phyloP scores from a whole-genome alignment of 2,888 invertebrate species.

The Sisyra nigra region DNA sequence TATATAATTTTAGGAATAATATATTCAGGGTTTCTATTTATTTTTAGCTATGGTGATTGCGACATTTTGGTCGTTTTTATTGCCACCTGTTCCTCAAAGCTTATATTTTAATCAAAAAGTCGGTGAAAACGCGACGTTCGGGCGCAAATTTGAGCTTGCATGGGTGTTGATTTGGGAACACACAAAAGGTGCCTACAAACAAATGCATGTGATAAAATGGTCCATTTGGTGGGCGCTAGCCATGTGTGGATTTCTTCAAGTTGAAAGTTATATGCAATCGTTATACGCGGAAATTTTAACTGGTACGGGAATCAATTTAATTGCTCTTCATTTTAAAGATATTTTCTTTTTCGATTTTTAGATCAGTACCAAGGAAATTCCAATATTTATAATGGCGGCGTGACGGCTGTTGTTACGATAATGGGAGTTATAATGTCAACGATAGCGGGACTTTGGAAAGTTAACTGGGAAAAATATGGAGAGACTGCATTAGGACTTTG shows the following conservation, averaged over 20 bases:
- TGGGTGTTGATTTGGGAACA: slow-evolving; percentile 36
- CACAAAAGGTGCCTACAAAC: slow-evolving; percentile 38
- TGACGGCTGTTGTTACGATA: slow-evolving; percentile 60
- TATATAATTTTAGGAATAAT: no score
- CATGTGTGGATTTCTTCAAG: slow-evolving; percentile 55
- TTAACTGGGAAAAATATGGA: slow-evolving; percentile 27
- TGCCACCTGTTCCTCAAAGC: slow-evolving; percentile 56
- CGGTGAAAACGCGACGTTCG: neutral
- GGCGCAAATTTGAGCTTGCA: slow-evolving; percentile 21
- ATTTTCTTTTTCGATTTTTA: neutral
- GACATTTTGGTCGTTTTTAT: slow-evolving; percentile 51
- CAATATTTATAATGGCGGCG: slow-evolving; percentile 54
- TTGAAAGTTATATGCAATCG: slow-evolving; percentile 64
- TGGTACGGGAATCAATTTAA: no score
- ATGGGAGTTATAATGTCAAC: slow-evolving; percentile 45
- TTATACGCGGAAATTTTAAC: slow-evolving; percentile 46
- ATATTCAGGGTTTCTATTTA: slow-evolving; percentile 3
- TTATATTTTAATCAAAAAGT: slow-evolving; percentile 58
- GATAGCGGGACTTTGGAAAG: slow-evolving; percentile 31
- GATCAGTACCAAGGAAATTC: slow-evolving; percentile 34
- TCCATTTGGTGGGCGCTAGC: slow-evolving; percentile 64
- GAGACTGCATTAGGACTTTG: slow-evolving; percentile 31
- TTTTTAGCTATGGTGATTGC: slow-evolving; percentile 53
- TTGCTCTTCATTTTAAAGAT: neutral
- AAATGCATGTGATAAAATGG: slow-evolving; percentile 48